Percentiles rank a stretch among this genome's conserved stretches.
Evolutionary conservation across 2,888 invertebrate genomes (phyloP).

Genomic region (Aporophyla lueneburgensis): DNA sequence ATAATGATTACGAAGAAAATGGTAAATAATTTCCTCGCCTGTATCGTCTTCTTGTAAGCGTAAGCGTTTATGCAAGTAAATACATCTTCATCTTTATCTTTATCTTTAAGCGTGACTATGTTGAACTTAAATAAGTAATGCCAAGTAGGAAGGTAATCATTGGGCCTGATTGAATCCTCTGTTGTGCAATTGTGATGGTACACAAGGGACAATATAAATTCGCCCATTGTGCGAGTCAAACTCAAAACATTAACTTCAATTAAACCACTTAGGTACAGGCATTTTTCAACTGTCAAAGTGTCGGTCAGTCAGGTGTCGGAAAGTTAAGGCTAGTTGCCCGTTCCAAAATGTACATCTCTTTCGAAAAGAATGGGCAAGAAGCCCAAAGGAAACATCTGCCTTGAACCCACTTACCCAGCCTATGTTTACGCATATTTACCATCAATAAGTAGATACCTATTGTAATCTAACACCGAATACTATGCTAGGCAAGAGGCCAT

Average conservation of each 20-base stretch:
- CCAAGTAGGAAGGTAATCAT: not conserved
- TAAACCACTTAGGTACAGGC: no score
- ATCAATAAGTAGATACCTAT: conserved; percentile 21
- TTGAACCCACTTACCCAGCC: conserved; percentile 17
- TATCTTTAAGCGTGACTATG: not conserved
- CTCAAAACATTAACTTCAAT: no score
- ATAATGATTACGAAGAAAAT: not conserved
- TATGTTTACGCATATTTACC: conserved; percentile 13
- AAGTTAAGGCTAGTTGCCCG: no score
- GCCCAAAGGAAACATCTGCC: not conserved
- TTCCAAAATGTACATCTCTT: no score
- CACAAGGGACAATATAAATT: not conserved
- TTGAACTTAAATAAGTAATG: not conserved
- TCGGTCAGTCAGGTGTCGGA: no score
- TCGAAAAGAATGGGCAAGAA: no score
- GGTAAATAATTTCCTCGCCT: not conserved
- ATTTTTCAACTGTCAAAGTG: no score
- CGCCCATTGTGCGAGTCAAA: not conserved
- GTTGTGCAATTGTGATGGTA: not conserved
- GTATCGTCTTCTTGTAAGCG: not conserved
- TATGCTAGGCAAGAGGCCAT: conserved; percentile 19
- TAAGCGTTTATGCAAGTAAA: no score
- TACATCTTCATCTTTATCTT: no score
- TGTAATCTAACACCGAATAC: conserved; percentile 51
- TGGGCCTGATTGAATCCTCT: not conserved